phyloP scores from a whole-genome alignment of 1,140 invertebrate genomes.

The Nasonia longicornis region DNA sequence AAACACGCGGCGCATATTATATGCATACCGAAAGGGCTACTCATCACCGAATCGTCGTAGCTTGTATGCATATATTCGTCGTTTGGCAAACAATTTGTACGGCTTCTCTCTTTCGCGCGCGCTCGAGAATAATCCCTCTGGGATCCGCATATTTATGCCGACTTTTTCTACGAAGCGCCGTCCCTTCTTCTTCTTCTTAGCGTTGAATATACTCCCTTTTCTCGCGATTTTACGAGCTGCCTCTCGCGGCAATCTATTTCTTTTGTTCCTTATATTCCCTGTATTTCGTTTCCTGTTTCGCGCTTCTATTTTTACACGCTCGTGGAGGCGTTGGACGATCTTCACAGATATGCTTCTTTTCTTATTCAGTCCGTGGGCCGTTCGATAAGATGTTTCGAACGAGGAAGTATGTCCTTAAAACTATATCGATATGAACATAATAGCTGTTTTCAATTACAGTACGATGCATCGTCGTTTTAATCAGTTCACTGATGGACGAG shows the following conservation, averaged over 20 bases:
- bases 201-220: neutral
- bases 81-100: slow-evolving; percentile 25
- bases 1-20: slow-evolving; percentile 24
- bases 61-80: too few species aligned
- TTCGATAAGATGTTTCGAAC: neutral
- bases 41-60: neutral
- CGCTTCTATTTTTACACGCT: neutral
- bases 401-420: too few species aligned
- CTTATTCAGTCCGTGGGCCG: neutral
- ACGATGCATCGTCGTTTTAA: slow-evolving; percentile 4
- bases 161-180: slow-evolving; percentile 27
- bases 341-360: neutral
- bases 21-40: too few species aligned
- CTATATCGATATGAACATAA: too few species aligned
- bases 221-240: neutral
- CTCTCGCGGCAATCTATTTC: neutral
- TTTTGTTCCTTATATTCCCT: neutral
- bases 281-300: neutral
- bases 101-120: neutral
- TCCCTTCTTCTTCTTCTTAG: neutral
- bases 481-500: neutral
- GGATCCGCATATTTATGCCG: slow-evolving; percentile 29
- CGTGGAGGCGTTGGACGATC: too few species aligned
- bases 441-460: neutral
- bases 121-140: slow-evolving; percentile 19